Conservation (phyloP, 2,888 invertebrate species). For the Pollenia amentaria region DNA sequence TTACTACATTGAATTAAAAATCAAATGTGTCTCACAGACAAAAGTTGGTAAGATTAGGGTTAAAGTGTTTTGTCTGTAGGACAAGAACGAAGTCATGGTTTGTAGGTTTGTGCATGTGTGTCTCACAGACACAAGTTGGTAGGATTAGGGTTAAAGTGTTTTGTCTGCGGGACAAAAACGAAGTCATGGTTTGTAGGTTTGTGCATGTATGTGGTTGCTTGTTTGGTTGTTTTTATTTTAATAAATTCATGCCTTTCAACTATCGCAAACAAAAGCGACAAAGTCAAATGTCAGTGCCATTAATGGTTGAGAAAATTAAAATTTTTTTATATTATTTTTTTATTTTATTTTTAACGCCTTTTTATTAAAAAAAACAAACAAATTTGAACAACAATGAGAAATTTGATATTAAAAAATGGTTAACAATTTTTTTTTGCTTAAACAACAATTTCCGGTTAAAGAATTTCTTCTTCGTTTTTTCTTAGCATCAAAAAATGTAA, state of each 20-base stretch:
- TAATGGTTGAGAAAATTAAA: constrained; percentile 68
- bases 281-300: constrained; percentile 75
- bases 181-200: neutral
- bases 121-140: no score
- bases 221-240: neutral
- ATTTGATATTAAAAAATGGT: constrained; percentile 17
- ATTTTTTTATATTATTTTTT: constrained; percentile 40
- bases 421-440: constrained; percentile 39
- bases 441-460: constrained; percentile 64
- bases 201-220: neutral
- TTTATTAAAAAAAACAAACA: constrained; percentile 3
- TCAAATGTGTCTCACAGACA: no score
- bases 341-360: constrained; percentile 62
- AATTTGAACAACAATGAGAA: neutral
- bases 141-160: no score
- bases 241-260: constrained; percentile 2
- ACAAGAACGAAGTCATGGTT: no score
- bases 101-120: neutral
- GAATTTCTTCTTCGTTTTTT: neutral
- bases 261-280: constrained; percentile 57
- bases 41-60: no score
- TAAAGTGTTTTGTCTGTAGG: no score
- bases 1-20: no score
- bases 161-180: neutral
- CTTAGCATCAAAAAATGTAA: no score